Evolutionary conservation across 2,888 invertebrate genomes (phyloP), one percentile per base, ranked within the genome.

Genomic region (Peribatodes rhomboidaria): DNA sequence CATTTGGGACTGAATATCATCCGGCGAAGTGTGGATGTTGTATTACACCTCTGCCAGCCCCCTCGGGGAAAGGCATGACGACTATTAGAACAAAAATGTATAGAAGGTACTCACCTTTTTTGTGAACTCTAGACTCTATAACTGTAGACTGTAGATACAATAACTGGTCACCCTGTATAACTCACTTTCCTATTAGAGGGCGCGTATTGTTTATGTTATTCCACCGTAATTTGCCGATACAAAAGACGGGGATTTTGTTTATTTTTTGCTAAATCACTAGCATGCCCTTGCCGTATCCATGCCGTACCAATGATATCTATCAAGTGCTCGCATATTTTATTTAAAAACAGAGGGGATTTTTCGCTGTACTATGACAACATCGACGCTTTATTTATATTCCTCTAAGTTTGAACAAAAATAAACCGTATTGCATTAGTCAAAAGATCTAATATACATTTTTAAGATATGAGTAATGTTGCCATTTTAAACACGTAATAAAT

Each of bases 201-300:
- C 74, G 76, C 67, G 77, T 69, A 80, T 89, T 91, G 92, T 91
- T 92, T 90, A 88, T 92, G 84, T 92, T 92, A 89, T 90, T 92
- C 81, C 86, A 86, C 77, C 83, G 89, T 84, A 89, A 88, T 92
- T 90, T 86, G 83, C 81, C 80, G 72, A 67, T 76, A 90, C 87
- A 90, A 90, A 86, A 87, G 89, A 82, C 86, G 78, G 78, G 78
- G 78, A 79, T 77, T 81, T 85, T 92, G 92, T 92, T 93, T 90
- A 90, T 84, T 88, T 90, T 90, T 78, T 85, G 92, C 90, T 86
- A 90, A 92, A 91, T 92, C 93, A 92, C 90, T 27, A 22, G 39
- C 22, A n/a, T 88, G 83, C 89, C 87, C 89, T 76, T 69, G 74
- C 72, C 68, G 52, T 67, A 50, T 27, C 27, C 6, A 6, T 27